Evolutionary conservation across 2,888 invertebrate species (phyloP), one percentile per base, ranked within the genome.

Genomic region (Ptilodon capucinus): DNA sequence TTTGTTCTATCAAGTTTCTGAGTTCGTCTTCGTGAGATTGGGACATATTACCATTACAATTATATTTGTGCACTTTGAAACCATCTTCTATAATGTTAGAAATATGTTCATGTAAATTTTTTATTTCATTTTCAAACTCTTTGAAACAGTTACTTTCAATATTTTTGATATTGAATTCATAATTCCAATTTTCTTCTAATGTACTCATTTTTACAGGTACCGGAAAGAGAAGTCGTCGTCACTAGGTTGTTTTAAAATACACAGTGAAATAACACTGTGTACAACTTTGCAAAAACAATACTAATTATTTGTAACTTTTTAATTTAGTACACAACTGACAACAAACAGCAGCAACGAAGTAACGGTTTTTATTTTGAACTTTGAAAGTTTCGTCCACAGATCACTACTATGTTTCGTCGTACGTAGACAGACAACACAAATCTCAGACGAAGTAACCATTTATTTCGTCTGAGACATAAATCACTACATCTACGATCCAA

Each of bases 161-260:
- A 18, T 52, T 44, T 23, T 54, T 53, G 9, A 76, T 44, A 55
- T 78, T 61, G 8, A 76, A 42, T 30, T 52, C 46, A 42, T 68
- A 75, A 38, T 73, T 57, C 82, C 82, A 86, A 52, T 69, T 68
- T 58, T 76, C 78, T 48, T 83, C 78, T 21, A 73, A 61, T 16
- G 71, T 58, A 64, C 71, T 76, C 85, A 86, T 86, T 42, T 59
- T 56, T 81, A 74, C 74, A 85, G 84, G 71, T 70, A n/a, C n/a
- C n/a, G 11, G 21, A 4, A 11, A 2, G 11, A 28, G 28, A n/a
- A 28, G n/a, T 28, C 2, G 4, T n/a, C 28, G 28, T 0, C 28
- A 28, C 28, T n/a, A 14, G 6, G 7, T 32, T 8, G 6, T 14
- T 32, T 8, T 32, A 16, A 44, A 28, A 25, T n/a, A n/a, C n/a